Base-by-base conservation (phyloP, 2,113 vertebrate species). In the Epinephelus moara region DNA sequence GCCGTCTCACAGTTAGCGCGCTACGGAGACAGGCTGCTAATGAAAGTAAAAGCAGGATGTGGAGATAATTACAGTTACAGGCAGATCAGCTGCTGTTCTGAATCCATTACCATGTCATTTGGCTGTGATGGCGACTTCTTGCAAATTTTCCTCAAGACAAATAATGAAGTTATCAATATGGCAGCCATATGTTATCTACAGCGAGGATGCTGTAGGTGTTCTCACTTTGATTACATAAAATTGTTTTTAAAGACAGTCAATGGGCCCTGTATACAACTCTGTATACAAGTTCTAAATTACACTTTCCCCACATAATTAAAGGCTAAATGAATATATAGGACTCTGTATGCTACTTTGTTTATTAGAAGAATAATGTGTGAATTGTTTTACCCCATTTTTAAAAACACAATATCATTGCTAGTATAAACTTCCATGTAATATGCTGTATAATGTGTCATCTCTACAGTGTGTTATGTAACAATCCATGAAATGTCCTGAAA, bases 11-110 rank as follows among this genome's bases (percentile, higher is more conserved):
- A 84, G 66, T 87, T 83, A 73, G 61, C 80, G n/a, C 55, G 37
- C 85, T 66, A 81, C 73, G 68, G 70, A 87, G 74, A 76, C 79
- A 74, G 63, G 70, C 87, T 90, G 86, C 90, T 90, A 88, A 93
- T 93, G 89, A 91, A 93, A 85, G 87, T 88, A 91, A 91, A 91
- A 90, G 70, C 88, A 88, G 91, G 87, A 92, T 90, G 88, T 89
- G 84, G 82, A 88, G 87, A 91, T 92, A 91, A 93, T 92, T 88
- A 91, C 91, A 85, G 75, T 88, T 83, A 86, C 82, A 90, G 11
- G 85, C 73, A 77, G 78, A 92, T 94, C 88, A 85, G 90, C 87
- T 92, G 89, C 85, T 88, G 85, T 78, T 89, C 82, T 86, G 88
- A 88, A 93, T 92, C 82, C 76, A 93, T 93, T 93, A 90, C 66